Conservation (phyloP, 2,113 vertebrate genomes). For the Pipa parva region DNA sequence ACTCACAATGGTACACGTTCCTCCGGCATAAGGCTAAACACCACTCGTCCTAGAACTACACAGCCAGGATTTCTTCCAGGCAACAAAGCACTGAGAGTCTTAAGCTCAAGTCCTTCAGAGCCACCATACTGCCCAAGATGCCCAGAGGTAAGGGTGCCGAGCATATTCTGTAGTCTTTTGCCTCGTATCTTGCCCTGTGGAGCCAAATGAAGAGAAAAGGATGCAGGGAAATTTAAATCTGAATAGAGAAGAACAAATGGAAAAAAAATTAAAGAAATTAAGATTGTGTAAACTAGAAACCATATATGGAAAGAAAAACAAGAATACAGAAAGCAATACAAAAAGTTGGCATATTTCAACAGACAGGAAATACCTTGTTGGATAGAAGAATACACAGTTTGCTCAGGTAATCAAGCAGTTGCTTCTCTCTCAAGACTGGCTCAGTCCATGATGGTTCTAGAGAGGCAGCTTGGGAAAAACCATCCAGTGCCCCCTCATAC, state of each 20-base stretch:
- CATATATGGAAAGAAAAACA: neutral
- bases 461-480: conserved; percentile 69
- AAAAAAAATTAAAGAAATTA: neutral
- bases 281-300: neutral
- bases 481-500: conserved; percentile 73
- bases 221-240: neutral
- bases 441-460: conserved; percentile 79
- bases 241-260: neutral
- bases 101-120: conserved; percentile 66
- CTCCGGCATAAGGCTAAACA: conserved; percentile 83
- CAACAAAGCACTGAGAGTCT: conserved; percentile 58
- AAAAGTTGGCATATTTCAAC: neutral
- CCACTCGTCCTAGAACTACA: conserved; percentile 81
- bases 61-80: conserved; percentile 67
- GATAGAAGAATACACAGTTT: conserved; percentile 68
- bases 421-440: conserved; percentile 67
- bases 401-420: conserved; percentile 74
- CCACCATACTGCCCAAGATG: conserved; percentile 74
- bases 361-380: conserved; percentile 69
- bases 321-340: neutral
- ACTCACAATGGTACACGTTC: conserved; percentile 88
- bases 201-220: neutral
- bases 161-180: conserved; percentile 76
- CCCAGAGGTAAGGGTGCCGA: conserved; percentile 67
- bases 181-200: conserved; percentile 79